Percentiles rank a stretch among this genome's conserved stretches.
Evolutionary conservation across 2,888 invertebrate genomes (phyloP).

Genomic region (Stenotaenia linearis): DNA sequence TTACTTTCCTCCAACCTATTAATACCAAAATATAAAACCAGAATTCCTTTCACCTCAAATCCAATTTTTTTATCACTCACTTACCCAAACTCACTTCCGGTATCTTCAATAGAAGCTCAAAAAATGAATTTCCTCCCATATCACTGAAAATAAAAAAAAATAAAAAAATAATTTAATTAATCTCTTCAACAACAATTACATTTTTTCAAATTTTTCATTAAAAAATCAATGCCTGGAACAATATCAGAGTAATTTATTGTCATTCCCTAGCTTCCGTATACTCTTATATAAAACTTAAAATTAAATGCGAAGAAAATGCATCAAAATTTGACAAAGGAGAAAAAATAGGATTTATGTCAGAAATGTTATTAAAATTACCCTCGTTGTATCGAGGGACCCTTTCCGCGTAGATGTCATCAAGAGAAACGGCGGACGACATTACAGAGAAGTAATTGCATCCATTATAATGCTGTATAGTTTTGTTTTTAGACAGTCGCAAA

Average conservation of each 20-base stretch:
- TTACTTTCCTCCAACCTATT: no score
- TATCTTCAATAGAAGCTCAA: neutral
- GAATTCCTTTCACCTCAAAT: neutral
- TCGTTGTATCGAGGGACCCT: neutral
- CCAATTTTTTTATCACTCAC: neutral
- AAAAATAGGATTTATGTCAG: neutral
- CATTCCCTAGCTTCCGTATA: neutral
- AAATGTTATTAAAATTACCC: conserved; percentile 1
- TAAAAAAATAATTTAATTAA: neutral
- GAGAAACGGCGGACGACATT: conserved; percentile 2
- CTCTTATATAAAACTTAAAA: neutral
- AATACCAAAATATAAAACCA: no score
- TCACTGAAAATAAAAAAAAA: neutral
- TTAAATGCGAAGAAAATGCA: neutral
- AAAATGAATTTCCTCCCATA: neutral
- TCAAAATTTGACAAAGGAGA: neutral
- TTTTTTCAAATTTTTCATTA: neutral
- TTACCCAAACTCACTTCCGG: neutral
- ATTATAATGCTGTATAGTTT: no score
- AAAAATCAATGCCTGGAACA: neutral
- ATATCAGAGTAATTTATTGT: neutral
- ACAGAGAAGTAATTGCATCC: no score
- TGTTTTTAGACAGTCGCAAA: no score
- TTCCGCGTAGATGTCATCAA: neutral
- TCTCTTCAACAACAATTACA: neutral